These are phyloP conservation scores for Buphagus erythrorhynchus DNA, from an alignment of 2,797 vertebrate genomes.

Conservation along the genomic window DNA sequence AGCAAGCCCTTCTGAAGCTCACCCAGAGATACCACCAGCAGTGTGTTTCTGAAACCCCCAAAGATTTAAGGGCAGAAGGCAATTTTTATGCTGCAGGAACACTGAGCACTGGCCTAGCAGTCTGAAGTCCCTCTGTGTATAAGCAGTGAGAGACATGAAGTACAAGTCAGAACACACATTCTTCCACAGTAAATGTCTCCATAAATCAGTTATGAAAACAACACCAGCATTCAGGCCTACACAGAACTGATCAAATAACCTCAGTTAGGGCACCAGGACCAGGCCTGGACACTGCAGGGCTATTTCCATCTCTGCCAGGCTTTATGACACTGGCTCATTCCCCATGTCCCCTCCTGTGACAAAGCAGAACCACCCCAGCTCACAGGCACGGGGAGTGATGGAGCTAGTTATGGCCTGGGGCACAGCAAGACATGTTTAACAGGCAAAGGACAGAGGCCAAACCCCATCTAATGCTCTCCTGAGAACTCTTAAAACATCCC, in stretches of 20 bases:
- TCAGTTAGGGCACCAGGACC: not conserved
- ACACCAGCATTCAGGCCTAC: not conserved
- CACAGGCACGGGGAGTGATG: not conserved
- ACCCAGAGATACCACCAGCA: not conserved
- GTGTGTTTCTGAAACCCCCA: not conserved
- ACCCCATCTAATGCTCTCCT: not conserved
- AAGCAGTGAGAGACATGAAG: not conserved
- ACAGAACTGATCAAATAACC: not conserved
- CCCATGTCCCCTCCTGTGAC: accelerated
- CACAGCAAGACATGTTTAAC: not conserved
- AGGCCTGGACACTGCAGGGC: not conserved
- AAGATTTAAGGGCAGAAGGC: not conserved
- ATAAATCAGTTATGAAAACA: not conserved
- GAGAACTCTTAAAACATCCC: not conserved
- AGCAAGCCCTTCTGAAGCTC: not conserved
- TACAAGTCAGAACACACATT: not conserved
- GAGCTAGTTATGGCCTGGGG: not conserved
- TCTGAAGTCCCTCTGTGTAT: not conserved
- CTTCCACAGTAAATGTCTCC: not conserved
- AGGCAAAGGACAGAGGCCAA: not conserved
- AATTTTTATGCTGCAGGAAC: not conserved
- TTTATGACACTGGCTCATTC: not conserved
- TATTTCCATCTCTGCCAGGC: not conserved
- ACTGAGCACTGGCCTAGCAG: not conserved
- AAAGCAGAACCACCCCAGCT: not conserved